These are phyloP conservation scores for Drosophila meridionalis DNA, from an alignment of 2,888 invertebrate species.

Conservation along the genomic window DNA sequence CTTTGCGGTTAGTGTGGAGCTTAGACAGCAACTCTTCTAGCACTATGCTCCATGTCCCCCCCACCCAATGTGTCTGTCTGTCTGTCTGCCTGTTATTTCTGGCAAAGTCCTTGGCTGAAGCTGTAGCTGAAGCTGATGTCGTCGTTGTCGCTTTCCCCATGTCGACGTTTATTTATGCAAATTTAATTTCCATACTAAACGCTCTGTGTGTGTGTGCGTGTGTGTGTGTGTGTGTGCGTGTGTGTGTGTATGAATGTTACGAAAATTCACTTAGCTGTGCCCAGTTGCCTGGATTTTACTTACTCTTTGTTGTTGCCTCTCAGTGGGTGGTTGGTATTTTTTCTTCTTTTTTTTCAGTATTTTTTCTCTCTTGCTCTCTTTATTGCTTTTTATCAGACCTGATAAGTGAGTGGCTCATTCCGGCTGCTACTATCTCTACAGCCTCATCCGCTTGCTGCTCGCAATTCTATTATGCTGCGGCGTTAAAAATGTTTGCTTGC, in stretches of 20 bases:
- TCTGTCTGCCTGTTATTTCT: constrained; percentile 46
- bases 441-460: neutral
- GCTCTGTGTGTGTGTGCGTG: constrained; percentile 35
- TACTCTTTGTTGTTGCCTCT: constrained; percentile 55
- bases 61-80: neutral
- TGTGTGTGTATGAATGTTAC: constrained; percentile 23
- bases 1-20: constrained; percentile 31
- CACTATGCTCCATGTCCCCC: constrained; percentile 24
- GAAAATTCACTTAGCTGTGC: constrained; percentile 71
- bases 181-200: constrained; percentile 81
- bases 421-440: constrained; percentile 5
- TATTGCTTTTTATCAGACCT: constrained; percentile 78
- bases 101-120: constrained; percentile 59
- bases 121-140: constrained; percentile 46
- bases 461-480: constrained; percentile 71
- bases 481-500: constrained; percentile 75
- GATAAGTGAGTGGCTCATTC: constrained; percentile 61
- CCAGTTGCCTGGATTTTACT: constrained; percentile 73
- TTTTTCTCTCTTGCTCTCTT: constrained; percentile 56
- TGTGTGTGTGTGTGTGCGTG: constrained; percentile 12
- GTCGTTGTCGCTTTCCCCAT: constrained; percentile 66
- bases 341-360: constrained; percentile 18
- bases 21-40: constrained; percentile 61
- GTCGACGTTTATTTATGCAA: constrained; percentile 81
- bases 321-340: constrained; percentile 9